phyloP scores from a whole-genome alignment of 2,113 vertebrate genomes.

The Rhizomys pruinosus region DNA sequence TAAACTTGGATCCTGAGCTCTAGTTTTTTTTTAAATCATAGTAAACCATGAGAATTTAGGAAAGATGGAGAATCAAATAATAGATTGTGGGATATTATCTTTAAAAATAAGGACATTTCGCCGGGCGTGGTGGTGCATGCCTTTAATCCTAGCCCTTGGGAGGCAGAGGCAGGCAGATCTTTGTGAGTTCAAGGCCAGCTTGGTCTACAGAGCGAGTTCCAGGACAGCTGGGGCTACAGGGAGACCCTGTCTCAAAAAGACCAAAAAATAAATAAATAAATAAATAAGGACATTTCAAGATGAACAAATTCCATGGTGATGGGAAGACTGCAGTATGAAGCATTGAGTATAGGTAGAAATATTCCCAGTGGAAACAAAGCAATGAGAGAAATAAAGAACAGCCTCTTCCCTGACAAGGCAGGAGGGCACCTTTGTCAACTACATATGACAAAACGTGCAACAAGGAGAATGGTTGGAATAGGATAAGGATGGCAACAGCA shows the following conservation, averaged over 20 bases:
- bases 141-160: too few relatives aligned
- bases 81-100: neutral
- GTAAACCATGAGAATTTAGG: neutral
- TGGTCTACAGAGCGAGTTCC: too few relatives aligned
- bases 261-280: too few relatives aligned
- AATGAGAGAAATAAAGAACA: neutral
- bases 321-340: neutral
- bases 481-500: slow-evolving; percentile 36
- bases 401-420: neutral
- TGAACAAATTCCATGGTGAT: neutral
- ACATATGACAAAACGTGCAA: neutral
- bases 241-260: too few relatives aligned
- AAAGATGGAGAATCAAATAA: neutral
- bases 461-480: neutral
- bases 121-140: too few relatives aligned
- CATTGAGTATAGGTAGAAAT: slow-evolving; percentile 29
- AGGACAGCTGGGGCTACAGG: too few relatives aligned
- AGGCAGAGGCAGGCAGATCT: too few relatives aligned
- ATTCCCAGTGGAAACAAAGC: neutral
- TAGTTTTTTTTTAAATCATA: slow-evolving; percentile 2
- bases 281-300: neutral
- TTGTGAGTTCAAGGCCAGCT: too few relatives aligned
- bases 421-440: neutral
- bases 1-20: neutral
- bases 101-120: too few relatives aligned